Percentiles rank a stretch among this genome's conserved stretches.
Evolutionary conservation across 1,140 invertebrate species (phyloP).

Genomic region (Sminthurides bifidus): DNA sequence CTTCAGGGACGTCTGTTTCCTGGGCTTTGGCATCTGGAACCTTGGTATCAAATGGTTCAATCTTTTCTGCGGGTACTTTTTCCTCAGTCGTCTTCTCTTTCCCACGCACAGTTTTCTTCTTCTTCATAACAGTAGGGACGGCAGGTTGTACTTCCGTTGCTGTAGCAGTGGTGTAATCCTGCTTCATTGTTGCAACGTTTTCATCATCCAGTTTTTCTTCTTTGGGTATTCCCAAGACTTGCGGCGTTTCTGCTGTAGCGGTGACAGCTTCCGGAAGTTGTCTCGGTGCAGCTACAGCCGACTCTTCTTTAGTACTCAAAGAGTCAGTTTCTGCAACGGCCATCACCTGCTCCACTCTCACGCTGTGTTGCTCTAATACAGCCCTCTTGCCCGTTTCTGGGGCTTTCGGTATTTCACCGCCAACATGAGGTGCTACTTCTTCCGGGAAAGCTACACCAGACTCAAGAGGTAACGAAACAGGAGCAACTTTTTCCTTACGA

Average conservation of each 20-base stretch:
- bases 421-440: not conserved
- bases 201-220: not conserved
- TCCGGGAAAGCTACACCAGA: not conserved
- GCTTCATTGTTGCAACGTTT: no score
- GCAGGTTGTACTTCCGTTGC: not conserved
- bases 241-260: not conserved
- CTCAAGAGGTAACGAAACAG: not conserved
- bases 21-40: not conserved
- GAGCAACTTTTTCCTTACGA: not conserved
- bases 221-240: not conserved
- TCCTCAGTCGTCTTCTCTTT: not conserved
- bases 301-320: not conserved
- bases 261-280: not conserved
- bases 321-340: not conserved
- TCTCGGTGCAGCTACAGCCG: not conserved
- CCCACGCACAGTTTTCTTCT: not conserved
- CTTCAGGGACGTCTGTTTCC: not conserved
- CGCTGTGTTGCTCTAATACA: not conserved
- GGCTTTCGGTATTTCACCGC: not conserved
- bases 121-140: no score
- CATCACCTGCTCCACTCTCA: not conserved
- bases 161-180: not conserved
- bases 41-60: not conserved
- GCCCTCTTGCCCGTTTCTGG: not conserved
- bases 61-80: slow-evolving; percentile 2